Base-by-base conservation (phyloP, 2,797 vertebrate species). In the Onychomys torridus region DNA sequence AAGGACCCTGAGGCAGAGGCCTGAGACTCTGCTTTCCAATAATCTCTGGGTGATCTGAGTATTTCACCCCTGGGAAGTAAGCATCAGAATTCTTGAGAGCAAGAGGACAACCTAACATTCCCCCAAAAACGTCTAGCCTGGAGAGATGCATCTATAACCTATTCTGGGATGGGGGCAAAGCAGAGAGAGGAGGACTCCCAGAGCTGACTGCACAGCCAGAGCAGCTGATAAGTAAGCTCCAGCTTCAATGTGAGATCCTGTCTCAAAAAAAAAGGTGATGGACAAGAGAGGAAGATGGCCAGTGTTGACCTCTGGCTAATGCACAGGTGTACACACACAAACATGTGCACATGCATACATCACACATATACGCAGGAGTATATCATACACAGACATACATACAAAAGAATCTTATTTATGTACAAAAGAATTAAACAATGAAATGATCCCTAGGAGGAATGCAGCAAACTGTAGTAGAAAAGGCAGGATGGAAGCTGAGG, bases 401-500 rank as follows among this genome's bases (percentile, higher is more conserved):
- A 34, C 37, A 59, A 40, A 43, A 23, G 27, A 88, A 34, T 59
- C 55, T 25, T 88, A 12, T 89, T 14, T 55, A 55, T 17, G 55
- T 55, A 55, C 55, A 55, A 55, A 55, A 55, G 55, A 55, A 55
- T 55, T 2, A 81, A 16, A 10, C 3, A n/a, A 92, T 27, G 14
- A 32, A 43, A 4, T 11, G 61, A n/a, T 0, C 3, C 23, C 63
- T 52, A 2, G 1, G 23, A 29, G 29, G 27, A 83, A 34, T 52
- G 11, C 8, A 37, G 17, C 12, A 32, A 76, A 19, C 2, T 19
- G n/a, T 14, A 46, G n/a, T 27, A 49, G n/a, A 76, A 81, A 55
- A 61, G 4, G 2, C 4, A 8, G 29, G 10, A 65, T 0, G 0
- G 59, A 49, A 23, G 37, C 0, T 49, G 34, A 34, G n/a, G 29